Evolutionary conservation across 2,888 invertebrate species (phyloP), one percentile per base, ranked within the genome.

Genomic region (Scaptodrosophila latifasciaeformis): DNA sequence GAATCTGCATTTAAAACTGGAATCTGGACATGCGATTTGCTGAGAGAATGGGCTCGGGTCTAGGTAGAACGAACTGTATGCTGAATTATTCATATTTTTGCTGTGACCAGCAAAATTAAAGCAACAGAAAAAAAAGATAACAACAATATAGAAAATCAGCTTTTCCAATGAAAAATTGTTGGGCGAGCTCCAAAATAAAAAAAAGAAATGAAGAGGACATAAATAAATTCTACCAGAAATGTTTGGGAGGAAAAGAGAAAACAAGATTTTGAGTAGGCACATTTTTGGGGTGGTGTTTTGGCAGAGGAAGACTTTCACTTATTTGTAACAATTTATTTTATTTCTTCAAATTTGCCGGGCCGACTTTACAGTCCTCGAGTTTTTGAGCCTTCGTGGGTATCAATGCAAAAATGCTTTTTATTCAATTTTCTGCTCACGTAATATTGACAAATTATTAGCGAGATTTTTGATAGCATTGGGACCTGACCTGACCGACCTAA

Each of bases 381-480:
- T 31, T 49, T 53, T 62, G 44, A 55, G 43, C 17, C 21, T 21
- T 52, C 52, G 48, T 46, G 43, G 29, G n/a, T 54, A 40, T 62
- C 69, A 62, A 72, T 79, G 74, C 67, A 72, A 79, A 76, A 79
- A 56, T 65, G 74, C 59, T 75, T 75, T 77, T 76, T 74, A 77
- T 82, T 82, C 67, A 70, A 76, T 81, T 83, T 80, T 82, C 84
- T 69, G 70, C 72, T 83, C 82, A 83, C 83, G 83, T 83, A 74
- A 72, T 83, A 82, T 83, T 83, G 83, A 83, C 83, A 84, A 83
- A 83, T 83, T 82, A 83, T 82, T 83, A 74, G 74, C 70, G 71
- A 65, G 72, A 75, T 82, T 83, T 80, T 65, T 72, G 76, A 76
- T 74, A 66, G 70, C 62, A 62, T 58, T 60, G 55, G 54, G 49